Evolutionary conservation across 2,888 invertebrate species (phyloP), one percentile per base, ranked within the genome.

Genomic region (Candidula unifasciata): DNA sequence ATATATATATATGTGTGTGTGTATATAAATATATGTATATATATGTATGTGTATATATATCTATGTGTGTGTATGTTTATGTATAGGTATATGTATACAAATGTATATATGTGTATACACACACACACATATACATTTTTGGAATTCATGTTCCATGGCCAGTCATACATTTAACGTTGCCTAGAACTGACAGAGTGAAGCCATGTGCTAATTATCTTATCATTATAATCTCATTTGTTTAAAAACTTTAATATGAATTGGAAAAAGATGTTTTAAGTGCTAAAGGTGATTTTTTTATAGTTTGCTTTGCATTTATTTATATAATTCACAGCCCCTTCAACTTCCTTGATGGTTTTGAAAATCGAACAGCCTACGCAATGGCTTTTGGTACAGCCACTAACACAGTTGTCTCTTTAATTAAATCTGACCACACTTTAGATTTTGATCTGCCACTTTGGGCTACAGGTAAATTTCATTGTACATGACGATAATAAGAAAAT

Each of bases 351-450:
- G 88, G 88, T 44, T 88, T 81, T 79, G 85, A 87, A n/a, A 78
- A 89, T 60, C 83, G 88, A 6, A 79, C 83, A 60, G 85, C 86
- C 1, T 89, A 88, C 66, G 88, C 88, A 52, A 84, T 80, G 66
- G 86, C 88, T 27, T 89, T 88, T 79, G 89, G 89, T 30, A 86
- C 88, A 54, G 87, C 86, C 21, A 87, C 88, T 0, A 88, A 86
- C 76, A 86, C 85, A 44, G 83, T 87, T 24, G 73, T 88, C 5
- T 82, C 79, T 6, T 33, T 84, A 27, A 71, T 86, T 24, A 66
- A 13, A 10, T 79, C 82, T 33, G 71, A 57, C 18, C 33, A 57
- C 35, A 76, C 71, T 1, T 64, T 80, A 24, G 77, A 66, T 18
- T 83, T 85, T 74, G 79, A 82, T 18, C 21, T 66, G 33, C 85